Evolutionary conservation across 2,113 vertebrate genomes (phyloP), one percentile per base, ranked within the genome.

Genomic region (Dendropsophus ebraccatus): DNA sequence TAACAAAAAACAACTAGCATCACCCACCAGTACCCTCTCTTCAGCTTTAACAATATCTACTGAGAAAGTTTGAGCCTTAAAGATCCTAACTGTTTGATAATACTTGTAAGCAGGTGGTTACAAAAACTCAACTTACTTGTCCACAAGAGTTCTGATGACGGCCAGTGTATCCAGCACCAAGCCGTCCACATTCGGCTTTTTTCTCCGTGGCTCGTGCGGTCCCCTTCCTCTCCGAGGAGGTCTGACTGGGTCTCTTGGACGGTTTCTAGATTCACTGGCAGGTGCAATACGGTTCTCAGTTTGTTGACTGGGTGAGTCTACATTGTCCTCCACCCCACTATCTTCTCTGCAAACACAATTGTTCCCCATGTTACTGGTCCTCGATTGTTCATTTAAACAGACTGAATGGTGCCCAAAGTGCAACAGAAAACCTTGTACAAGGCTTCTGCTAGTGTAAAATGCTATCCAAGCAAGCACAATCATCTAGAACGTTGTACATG

Each of bases 171-270:
- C 98, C 92, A 99, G 95, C 86, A 99, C 98, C 89, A 99, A 93
- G 50, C 97, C 95, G 72, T 99, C 98, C 81, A 99, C 97, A 74
- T 99, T 99, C 91, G 97, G 97, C 88, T 99, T 99, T 93, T 99
- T 99, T 91, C 98, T 95, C 49, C 97, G 93, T 1, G 98, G 98
- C 58, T 99, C 98, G 12, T 99, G 97, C 21, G 98, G 98, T 30
- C 98, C 98, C 88, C 98, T 94, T 4, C 97, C 97, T 83, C 97
- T 92, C 32, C 97, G 93, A 10, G 98, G 98, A 0, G 98, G 98
- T 70, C 98, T 94, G 1, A 98, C 97, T 2, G 97, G 96, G 91
- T 99, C 97, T 90, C 98, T 95, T 4, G 95, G 93, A 70, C 97
- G 95, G 91, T 94, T 96, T 77, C 96, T 95, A 8, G 93, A 91